Evolutionary conservation across 2,888 invertebrate genomes (phyloP).

Genomic region (Drosophila picticornis): DNA sequence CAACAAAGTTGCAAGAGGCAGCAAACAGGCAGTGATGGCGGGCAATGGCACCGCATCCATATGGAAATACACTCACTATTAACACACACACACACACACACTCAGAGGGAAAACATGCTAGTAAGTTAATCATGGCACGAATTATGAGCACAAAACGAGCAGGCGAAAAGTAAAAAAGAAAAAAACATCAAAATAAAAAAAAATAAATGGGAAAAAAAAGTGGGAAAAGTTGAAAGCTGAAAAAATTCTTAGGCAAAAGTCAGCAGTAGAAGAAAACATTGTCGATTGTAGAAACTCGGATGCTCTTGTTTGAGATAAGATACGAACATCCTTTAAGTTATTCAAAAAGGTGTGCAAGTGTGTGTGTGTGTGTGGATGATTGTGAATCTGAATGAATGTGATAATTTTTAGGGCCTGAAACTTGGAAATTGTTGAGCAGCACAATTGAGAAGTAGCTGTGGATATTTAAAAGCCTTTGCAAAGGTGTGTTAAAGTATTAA

Average conservation of each 20-base stretch:
- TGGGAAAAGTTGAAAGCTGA: conserved; percentile 15
- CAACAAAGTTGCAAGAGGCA: conserved; percentile 14
- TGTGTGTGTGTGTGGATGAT: conserved; percentile 1
- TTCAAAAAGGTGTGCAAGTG: conserved; percentile 11
- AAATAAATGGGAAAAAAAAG: neutral
- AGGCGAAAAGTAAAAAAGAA: conserved; percentile 15
- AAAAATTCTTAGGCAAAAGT: conserved; percentile 6
- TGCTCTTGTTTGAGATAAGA: conserved; percentile 11
- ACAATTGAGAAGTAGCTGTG: neutral
- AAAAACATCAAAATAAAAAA: neutral
- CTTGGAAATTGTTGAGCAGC: neutral
- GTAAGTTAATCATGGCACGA: conserved; percentile 39
- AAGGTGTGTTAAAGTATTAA: neutral
- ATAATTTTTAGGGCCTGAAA: neutral
- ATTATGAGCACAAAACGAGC: conserved; percentile 31
- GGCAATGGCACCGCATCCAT: conserved; percentile 11
- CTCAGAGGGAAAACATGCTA: conserved; percentile 12
- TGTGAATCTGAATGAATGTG: neutral
- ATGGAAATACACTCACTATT: conserved; percentile 10
- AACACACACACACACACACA: neutral
- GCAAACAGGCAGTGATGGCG: conserved; percentile 13
- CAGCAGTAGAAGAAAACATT: conserved; percentile 4
- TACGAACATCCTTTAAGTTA: conserved; percentile 15
- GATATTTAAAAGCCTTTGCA: neutral
- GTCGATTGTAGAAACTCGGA: conserved; percentile 11